phyloP scores from a whole-genome alignment of 2,113 vertebrate genomes.

The Okapia johnstoni region DNA sequence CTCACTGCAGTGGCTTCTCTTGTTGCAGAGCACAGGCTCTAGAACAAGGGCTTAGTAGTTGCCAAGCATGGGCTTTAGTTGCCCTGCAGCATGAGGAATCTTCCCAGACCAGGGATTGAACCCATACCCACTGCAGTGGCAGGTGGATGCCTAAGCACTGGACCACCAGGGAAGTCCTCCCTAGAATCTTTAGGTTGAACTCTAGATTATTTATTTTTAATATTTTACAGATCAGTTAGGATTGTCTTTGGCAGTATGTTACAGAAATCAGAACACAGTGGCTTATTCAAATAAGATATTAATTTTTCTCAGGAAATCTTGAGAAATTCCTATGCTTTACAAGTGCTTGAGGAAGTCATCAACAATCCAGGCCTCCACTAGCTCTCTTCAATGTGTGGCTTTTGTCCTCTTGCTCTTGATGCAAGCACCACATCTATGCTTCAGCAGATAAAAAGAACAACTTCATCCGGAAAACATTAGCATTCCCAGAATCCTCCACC shows the following conservation, averaged over 20 bases:
- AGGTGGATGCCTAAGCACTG: neutral
- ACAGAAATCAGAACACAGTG: neutral
- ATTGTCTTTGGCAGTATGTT: neutral
- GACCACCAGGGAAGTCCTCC: neutral
- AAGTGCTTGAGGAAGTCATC: neutral
- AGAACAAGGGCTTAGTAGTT: neutral
- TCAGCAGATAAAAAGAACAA: neutral
- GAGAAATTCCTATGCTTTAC: neutral
- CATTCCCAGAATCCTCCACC: neutral
- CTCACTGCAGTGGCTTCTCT: neutral
- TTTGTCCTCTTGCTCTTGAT: neutral
- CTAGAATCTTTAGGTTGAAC: neutral
- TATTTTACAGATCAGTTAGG: neutral
- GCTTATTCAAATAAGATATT: neutral
- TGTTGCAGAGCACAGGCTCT: neutral
- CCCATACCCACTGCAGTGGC: neutral
- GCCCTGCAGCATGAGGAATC: neutral
- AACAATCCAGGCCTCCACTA: neutral
- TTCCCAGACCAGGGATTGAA: neutral
- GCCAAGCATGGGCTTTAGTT: neutral
- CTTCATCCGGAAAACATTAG: neutral
- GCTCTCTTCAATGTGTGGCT: neutral
- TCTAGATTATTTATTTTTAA: constrained; percentile 6
- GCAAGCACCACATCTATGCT: neutral
- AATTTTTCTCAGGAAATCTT: constrained; percentile 16